These are phyloP conservation scores for Agriotes lineatus DNA, from an alignment of 2,888 invertebrate species.

Conservation along the genomic window DNA sequence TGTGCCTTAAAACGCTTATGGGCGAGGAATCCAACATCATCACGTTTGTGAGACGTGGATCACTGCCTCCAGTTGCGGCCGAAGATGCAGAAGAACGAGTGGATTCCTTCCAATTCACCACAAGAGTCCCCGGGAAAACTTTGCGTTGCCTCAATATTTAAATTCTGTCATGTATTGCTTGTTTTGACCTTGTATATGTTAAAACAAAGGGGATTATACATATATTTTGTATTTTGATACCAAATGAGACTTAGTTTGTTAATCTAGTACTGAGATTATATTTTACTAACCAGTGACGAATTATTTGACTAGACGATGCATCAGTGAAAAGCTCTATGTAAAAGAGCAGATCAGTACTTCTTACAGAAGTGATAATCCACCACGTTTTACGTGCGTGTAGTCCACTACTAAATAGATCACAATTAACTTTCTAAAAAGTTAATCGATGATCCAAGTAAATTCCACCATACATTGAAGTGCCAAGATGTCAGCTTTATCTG, in stretches of 20 bases:
- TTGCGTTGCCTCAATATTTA: slow-evolving; percentile 82
- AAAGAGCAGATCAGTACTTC: no score
- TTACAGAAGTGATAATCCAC: no score
- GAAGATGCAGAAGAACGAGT: slow-evolving; percentile 56
- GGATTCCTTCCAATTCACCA: slow-evolving; percentile 76
- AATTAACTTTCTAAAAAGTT: no score
- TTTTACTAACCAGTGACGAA: neutral
- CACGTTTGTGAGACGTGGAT: slow-evolving; percentile 54
- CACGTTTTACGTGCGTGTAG: no score
- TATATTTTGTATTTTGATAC: slow-evolving; percentile 16
- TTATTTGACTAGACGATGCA: no score
- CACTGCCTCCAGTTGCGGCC: slow-evolving; percentile 42
- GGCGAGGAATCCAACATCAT: slow-evolving; percentile 64
- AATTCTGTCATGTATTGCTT: slow-evolving; percentile 28
- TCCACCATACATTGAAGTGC: no score
- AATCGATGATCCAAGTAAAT: no score
- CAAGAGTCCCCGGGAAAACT: slow-evolving; percentile 79
- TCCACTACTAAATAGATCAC: no score
- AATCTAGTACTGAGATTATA: neutral
- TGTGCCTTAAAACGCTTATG: slow-evolving; percentile 71
- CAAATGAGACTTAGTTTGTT: slow-evolving; percentile 19
- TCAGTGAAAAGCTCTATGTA: neutral
- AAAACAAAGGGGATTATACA: slow-evolving; percentile 9
- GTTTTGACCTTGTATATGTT: slow-evolving; percentile 14
- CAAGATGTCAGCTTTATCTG: no score